Evolutionary conservation across 2,888 invertebrate genomes (phyloP).

Genomic region (Artemia sinica): DNA sequence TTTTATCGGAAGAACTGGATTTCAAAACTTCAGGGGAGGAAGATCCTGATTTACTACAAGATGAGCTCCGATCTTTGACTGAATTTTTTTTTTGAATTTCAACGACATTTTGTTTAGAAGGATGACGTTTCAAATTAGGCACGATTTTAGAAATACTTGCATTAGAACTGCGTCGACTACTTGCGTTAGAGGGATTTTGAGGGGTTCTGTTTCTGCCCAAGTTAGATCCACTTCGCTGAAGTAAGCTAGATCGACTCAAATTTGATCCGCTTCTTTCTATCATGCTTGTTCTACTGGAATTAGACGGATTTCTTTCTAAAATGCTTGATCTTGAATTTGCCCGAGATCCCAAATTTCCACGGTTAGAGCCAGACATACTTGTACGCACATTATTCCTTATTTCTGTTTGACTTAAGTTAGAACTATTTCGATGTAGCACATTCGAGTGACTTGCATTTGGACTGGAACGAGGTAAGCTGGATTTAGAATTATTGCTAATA

Average conservation of each 20-base stretch:
- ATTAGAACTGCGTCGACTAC: neutral
- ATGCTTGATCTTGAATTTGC: neutral
- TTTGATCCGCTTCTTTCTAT: neutral
- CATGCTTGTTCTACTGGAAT: neutral
- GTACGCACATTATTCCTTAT: neutral
- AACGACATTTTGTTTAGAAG: no score
- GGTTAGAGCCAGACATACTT: neutral
- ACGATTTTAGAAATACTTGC: neutral
- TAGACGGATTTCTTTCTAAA: neutral
- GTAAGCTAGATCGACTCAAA: neutral
- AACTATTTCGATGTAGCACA: neutral
- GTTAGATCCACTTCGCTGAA: slow-evolving; percentile 9
- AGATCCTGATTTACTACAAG: neutral
- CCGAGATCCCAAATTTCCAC: neutral
- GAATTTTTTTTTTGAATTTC: no score
- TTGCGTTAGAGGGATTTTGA: neutral
- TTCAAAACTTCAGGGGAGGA: slow-evolving; percentile 1
- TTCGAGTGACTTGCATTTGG: neutral
- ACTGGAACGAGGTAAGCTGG: neutral
- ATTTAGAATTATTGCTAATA: neutral
- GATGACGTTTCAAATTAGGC: neutral
- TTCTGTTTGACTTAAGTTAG: neutral
- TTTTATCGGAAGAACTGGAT: neutral
- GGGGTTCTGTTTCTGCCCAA: neutral
- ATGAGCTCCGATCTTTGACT: neutral